phyloP scores from a whole-genome alignment of 2,113 vertebrate genomes.

The Scatophagus argus region DNA sequence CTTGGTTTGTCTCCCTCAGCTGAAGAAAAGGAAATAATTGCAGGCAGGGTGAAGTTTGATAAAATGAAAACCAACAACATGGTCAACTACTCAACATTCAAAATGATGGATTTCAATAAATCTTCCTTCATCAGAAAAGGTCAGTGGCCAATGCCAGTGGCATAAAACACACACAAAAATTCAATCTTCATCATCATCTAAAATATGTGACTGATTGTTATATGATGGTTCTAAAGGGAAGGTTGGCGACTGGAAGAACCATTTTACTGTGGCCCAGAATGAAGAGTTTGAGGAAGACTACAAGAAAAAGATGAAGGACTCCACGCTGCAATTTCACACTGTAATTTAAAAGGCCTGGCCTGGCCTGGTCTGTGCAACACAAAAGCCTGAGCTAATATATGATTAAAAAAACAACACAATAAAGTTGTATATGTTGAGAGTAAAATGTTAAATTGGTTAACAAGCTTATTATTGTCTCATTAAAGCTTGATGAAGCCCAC shows the following conservation, averaged over 20 bases:
- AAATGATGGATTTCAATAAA: slow-evolving; percentile 62
- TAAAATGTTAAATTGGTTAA: neutral
- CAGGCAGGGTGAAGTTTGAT: slow-evolving; percentile 80
- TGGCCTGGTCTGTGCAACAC: slow-evolving; percentile 1
- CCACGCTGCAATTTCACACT: slow-evolving; percentile 63
- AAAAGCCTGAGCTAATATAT: slow-evolving; percentile 41
- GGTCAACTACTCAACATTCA: slow-evolving; percentile 74
- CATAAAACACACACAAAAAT: neutral
- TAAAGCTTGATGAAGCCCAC: too few species aligned
- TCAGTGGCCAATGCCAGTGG: slow-evolving; percentile 25
- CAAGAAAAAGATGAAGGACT: slow-evolving; percentile 74
- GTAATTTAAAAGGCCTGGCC: slow-evolving; percentile 58
- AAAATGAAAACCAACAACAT: slow-evolving; percentile 84
- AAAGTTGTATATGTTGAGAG: neutral
- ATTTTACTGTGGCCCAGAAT: slow-evolving; percentile 79
- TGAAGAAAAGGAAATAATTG: slow-evolving; percentile 69
- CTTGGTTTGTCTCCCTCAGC: slow-evolving; percentile 78
- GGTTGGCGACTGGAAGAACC: slow-evolving; percentile 77
- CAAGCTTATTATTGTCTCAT: neutral
- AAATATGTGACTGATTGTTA: neutral
- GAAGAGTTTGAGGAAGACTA: slow-evolving; percentile 81
- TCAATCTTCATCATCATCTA: neutral
- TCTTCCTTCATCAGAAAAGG: slow-evolving; percentile 85
- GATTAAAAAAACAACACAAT: neutral
- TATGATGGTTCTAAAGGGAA: slow-evolving; percentile 67